phyloP scores from a whole-genome alignment of 2,113 vertebrate species.

The Aegotheles bennettii region DNA sequence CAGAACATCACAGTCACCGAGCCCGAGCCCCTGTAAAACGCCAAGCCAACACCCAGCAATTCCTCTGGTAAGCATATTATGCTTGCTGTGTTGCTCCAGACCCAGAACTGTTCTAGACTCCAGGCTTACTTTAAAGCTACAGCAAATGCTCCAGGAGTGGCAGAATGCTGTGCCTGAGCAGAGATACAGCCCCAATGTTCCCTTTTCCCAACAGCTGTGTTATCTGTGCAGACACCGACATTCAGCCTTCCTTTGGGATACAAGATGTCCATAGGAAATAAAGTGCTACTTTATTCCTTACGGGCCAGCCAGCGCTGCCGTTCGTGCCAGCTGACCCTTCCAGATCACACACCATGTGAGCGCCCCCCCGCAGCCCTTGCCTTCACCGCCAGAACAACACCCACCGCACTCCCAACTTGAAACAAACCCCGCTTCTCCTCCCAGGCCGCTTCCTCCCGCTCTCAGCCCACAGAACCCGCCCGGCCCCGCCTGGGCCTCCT shows the following conservation, averaged over 20 bases:
- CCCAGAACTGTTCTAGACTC: not conserved
- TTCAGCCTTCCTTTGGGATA: not conserved
- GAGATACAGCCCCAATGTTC: not conserved
- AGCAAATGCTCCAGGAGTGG: not conserved
- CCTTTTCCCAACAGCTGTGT: not conserved
- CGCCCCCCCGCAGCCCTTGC: accelerated
- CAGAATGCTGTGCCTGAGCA: not conserved
- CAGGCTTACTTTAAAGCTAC: not conserved
- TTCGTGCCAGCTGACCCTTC: not conserved
- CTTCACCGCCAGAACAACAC: not conserved
- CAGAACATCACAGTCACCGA: not conserved
- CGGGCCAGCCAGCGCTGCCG: too few species aligned
- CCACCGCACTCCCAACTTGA: not conserved
- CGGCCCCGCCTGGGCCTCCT: accelerated
- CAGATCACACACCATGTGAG: not conserved
- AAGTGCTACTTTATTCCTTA: not conserved
- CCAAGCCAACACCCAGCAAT: not conserved
- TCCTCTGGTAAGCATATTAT: not conserved
- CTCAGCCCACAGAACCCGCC: not conserved
- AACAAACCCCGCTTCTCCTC: not conserved
- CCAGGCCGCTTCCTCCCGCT: not conserved
- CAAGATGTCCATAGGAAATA: accelerated
- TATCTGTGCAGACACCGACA: not conserved
- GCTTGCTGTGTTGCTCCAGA: not conserved
- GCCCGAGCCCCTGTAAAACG: not conserved